Base-by-base conservation (phyloP, 2,888 invertebrate genomes). In the Drosophila nr. perissopoda region DNA sequence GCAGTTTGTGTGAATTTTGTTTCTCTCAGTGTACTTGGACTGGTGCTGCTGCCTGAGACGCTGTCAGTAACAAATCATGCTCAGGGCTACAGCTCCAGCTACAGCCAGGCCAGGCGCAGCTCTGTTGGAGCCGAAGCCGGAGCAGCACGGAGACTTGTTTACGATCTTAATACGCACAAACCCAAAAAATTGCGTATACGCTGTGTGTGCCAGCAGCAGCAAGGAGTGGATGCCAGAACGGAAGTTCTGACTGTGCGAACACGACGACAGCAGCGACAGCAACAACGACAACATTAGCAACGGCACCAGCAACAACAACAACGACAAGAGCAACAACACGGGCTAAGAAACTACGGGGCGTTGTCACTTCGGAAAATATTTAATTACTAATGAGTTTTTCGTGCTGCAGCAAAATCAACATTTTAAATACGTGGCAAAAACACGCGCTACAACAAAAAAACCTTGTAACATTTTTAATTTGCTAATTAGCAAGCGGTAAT, bases 321-420 rank as follows among this genome's bases (percentile, higher is more conserved):
- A 10, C 54, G 21, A 45, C 40, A 45, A 5, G 33, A 42, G 18
- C 57, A 70, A 70, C 63, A 65, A 38, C 58, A 58, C 29, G 18
- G 63, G 69, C 58, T 69, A 80, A 87, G 90, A 80, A 87, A 87
- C 90, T 87, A 82, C 85, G 67, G 82, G 82, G 80, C 85, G 83
- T 89, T 70, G 82, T 73, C 80, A 80, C 82, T 73, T 61, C 85
- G 85, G 90, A 89, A 86, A 86, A 84, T 89, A 86, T 86, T 86
- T 86, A 86, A 86, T 86, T 86, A 86, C 90, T 86, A 89, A 86
- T 89, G 85, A 89, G 85, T 89, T 86, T 87, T 83, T 74, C 88
- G 79, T 83, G 84, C 89, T 70, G 88, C 65, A 70, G 63, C 73
- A 73, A 69, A 80, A 76, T 65, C 65, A 76, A 68, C 84, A 69